These are phyloP conservation scores for Orthosia gothica DNA, from an alignment of 2,888 invertebrate species.

Conservation along the genomic window DNA sequence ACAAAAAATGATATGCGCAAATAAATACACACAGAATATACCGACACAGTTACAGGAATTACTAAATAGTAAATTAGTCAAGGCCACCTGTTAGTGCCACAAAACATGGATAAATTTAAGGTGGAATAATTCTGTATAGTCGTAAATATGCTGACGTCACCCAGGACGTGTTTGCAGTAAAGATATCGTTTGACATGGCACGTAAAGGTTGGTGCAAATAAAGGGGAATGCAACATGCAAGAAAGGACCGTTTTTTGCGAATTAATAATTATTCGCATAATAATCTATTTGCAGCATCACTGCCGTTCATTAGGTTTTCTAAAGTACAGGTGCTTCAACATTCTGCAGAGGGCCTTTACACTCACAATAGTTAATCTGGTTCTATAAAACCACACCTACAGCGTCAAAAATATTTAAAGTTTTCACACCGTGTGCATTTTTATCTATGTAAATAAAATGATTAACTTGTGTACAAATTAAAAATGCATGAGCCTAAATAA, in stretches of 20 bases:
- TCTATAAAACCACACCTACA: too few species aligned
- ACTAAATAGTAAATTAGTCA: constrained; percentile 38
- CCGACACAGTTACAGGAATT: background rate
- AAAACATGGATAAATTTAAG: constrained; percentile 22
- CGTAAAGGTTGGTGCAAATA: background rate
- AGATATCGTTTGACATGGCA: constrained; percentile 9
- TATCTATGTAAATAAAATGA: too few species aligned
- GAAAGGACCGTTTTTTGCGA: background rate
- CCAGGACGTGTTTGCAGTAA: constrained; percentile 8
- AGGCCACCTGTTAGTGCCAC: constrained; percentile 7
- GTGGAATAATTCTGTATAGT: background rate
- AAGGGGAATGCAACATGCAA: background rate
- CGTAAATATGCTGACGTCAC: constrained; percentile 10
- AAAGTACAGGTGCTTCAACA: too few species aligned
- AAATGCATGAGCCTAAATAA: too few species aligned
- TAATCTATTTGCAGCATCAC: too few species aligned
- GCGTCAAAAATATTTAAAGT: too few species aligned
- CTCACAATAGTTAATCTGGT: too few species aligned
- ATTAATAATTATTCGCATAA: background rate
- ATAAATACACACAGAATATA: background rate
- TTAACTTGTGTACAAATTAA: too few species aligned
- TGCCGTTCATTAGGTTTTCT: too few species aligned
- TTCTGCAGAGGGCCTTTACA: too few species aligned
- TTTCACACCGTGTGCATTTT: too few species aligned
- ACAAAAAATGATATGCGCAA: background rate